phyloP scores from a whole-genome alignment of 2,113 vertebrate genomes.

The Tenrec ecaudatus region DNA sequence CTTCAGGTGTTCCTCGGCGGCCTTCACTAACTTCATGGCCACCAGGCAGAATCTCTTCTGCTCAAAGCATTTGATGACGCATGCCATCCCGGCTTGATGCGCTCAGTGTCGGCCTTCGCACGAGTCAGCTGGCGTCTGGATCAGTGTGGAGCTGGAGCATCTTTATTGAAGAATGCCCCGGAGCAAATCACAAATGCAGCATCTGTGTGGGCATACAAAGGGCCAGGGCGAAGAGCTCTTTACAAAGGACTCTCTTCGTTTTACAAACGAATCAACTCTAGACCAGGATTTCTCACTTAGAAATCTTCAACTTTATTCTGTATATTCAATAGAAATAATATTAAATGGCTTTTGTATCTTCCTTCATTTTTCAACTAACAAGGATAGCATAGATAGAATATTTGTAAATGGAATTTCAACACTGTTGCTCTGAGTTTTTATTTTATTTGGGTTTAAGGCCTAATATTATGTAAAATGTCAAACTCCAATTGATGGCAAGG shows the following conservation, averaged over 20 bases:
- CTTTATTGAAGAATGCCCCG: not conserved
- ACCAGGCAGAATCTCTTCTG: no score
- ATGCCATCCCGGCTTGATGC: no score
- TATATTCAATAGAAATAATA: conserved; percentile 60
- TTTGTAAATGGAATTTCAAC: conserved; percentile 46
- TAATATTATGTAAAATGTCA: conserved; percentile 35
- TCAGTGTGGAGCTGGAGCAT: not conserved
- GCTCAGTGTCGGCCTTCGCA: no score
- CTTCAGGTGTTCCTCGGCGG: no score
- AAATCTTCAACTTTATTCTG: conserved; percentile 57
- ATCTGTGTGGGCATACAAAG: conserved; percentile 32
- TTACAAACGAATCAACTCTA: conserved; percentile 43
- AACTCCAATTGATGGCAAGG: conserved; percentile 12
- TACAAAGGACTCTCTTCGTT: conserved; percentile 24
- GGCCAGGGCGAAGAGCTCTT: not conserved
- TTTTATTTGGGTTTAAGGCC: conserved; percentile 27
- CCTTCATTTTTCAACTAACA: conserved; percentile 16
- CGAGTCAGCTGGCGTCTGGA: no score
- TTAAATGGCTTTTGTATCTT: conserved; percentile 38
- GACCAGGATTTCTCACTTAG: conserved; percentile 36
- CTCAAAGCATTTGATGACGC: no score
- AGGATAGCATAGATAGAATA: conserved; percentile 8
- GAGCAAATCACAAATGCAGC: not conserved
- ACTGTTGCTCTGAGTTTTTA: conserved; percentile 21
- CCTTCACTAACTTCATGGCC: no score